phyloP scores from a whole-genome alignment of 2,797 vertebrate species.

The Gymnocypris eckloni region DNA sequence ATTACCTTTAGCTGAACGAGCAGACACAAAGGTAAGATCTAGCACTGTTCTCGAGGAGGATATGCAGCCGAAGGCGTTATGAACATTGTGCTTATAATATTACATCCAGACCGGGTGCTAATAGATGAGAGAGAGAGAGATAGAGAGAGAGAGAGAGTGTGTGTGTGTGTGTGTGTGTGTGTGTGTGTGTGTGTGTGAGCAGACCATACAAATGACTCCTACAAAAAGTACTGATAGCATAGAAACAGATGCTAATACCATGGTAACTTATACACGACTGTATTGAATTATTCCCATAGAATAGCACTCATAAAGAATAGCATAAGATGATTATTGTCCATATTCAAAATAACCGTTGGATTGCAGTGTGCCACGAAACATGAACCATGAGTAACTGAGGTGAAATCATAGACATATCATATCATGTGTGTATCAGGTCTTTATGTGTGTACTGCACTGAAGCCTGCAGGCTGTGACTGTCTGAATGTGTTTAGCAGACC shows the following conservation, averaged over 20 bases:
- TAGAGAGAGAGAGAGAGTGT: not conserved
- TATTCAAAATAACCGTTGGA: not conserved
- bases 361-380: not conserved
- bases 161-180: not conserved
- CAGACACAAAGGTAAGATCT: constrained; percentile 33
- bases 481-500: constrained; percentile 2
- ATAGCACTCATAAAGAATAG: not conserved
- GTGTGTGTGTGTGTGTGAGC: not conserved
- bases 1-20: constrained; percentile 10
- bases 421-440: not conserved
- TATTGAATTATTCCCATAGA: not conserved
- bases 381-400: not conserved
- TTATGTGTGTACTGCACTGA: not conserved
- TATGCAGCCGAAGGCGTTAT: not conserved
- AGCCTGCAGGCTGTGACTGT: constrained; percentile 3
- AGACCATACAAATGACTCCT: not conserved
- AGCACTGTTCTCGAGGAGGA: not conserved
- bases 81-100: not conserved
- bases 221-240: not conserved
- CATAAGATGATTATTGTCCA: not conserved
- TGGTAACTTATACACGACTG: not conserved
- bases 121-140: not conserved
- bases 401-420: not conserved
- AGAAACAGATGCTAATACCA: not conserved
- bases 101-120: not conserved